phyloP scores from a whole-genome alignment of 2,797 vertebrate species.

The Psittacula derbiana region DNA sequence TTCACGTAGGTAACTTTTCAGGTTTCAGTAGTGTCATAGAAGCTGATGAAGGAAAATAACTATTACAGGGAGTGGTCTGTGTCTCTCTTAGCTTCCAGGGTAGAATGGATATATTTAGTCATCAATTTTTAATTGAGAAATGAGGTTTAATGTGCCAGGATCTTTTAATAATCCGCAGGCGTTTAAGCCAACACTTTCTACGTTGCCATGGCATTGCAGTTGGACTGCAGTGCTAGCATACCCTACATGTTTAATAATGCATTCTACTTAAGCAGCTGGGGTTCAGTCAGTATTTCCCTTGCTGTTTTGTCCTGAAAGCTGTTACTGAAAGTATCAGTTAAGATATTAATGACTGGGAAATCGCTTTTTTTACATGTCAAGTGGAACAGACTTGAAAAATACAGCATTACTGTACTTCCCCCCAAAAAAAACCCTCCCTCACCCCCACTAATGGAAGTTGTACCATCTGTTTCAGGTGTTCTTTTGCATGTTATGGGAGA shows the following conservation, averaged over 20 bases:
- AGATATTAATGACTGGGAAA: background rate
- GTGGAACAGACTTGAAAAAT: background rate
- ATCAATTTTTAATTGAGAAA: background rate
- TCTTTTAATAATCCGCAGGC: background rate
- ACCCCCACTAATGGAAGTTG: background rate
- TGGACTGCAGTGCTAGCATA: background rate
- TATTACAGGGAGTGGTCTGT: background rate
- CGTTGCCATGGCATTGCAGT: constrained; percentile 21
- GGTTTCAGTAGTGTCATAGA: background rate
- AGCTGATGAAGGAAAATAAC: background rate
- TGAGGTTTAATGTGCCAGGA: background rate
- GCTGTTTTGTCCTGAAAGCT: background rate
- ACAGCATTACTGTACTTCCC: accelerated
- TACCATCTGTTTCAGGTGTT: constrained; percentile 76
- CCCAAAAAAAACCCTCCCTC: accelerated
- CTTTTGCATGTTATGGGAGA: constrained; percentile 87
- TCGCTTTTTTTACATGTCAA: background rate
- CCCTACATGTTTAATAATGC: background rate
- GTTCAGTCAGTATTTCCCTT: background rate
- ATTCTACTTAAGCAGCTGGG: background rate
- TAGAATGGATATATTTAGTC: background rate
- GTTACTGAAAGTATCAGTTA: background rate
- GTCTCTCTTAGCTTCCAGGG: background rate
- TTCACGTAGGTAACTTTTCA: background rate
- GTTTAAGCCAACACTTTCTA: background rate